Conservation (phyloP, 1,140 invertebrate genomes). For the Brachionus manjavacas region DNA sequence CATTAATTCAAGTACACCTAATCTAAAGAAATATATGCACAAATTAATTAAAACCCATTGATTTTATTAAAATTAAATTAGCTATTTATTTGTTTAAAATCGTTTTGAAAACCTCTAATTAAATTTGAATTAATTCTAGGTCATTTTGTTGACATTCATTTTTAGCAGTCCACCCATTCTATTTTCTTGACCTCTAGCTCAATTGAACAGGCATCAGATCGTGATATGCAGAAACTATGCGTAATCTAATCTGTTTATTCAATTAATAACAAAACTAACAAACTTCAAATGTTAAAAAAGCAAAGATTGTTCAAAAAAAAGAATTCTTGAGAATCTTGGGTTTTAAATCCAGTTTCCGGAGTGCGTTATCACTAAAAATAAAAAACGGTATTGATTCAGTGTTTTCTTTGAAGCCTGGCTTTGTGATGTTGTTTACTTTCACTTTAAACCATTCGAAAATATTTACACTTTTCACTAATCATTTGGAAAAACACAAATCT, state of each 20-base stretch:
- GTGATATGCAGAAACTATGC: neutral
- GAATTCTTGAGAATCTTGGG: neutral
- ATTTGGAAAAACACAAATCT: neutral
- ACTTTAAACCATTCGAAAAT: neutral
- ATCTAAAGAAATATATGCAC: neutral
- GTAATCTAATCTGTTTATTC: neutral
- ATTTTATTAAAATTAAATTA: slow-evolving; percentile 4
- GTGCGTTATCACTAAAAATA: neutral
- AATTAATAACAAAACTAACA: neutral
- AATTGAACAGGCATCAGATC: neutral
- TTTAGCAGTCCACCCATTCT: neutral
- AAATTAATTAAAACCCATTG: neutral
- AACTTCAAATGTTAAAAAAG: neutral
- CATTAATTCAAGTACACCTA: neutral
- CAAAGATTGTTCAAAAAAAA: neutral
- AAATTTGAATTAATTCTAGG: neutral
- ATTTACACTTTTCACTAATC: neutral
- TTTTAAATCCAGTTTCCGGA: neutral
- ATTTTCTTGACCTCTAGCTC: neutral
- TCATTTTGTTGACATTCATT: neutral
- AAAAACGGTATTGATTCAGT: neutral
- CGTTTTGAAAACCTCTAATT: neutral
- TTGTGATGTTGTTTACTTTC: neutral
- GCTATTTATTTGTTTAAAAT: neutral
- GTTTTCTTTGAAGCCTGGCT: neutral